A percentile compares a stretch with the other conserved stretches of the same genome.
phyloP scores from a whole-genome alignment of 2,888 invertebrate genomes.

The Agriotes lineatus region DNA sequence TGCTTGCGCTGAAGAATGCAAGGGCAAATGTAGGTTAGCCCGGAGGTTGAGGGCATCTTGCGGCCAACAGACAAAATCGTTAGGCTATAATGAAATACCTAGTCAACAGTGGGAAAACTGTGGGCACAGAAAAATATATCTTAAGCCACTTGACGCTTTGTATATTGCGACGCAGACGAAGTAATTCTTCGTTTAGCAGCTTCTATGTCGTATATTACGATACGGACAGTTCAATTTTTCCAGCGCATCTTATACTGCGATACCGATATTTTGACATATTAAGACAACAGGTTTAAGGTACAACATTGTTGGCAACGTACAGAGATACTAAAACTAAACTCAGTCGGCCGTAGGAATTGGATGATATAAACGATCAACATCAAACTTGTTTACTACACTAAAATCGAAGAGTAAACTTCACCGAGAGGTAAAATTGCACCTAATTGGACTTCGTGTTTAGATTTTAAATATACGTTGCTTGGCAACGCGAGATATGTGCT shows the following conservation, averaged over 20 bases:
- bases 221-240: neutral
- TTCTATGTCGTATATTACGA: too few relatives aligned
- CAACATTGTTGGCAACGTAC: too few relatives aligned
- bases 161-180: too few relatives aligned
- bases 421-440: neutral
- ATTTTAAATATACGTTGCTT: neutral
- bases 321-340: neutral
- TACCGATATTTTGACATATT: too few relatives aligned
- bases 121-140: too few relatives aligned
- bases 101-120: neutral
- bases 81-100: neutral
- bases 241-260: too few relatives aligned
- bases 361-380: constrained; percentile 10
- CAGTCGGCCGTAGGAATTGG: neutral
- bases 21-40: neutral
- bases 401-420: neutral
- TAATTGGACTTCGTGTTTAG: constrained; percentile 5
- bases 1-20: neutral
- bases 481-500: neutral
- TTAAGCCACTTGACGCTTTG: too few relatives aligned
- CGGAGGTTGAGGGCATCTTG: neutral
- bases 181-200: too few relatives aligned
- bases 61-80: neutral
- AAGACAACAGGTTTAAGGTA: too few relatives aligned
- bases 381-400: neutral